Evolutionary conservation across 2,797 vertebrate genomes (phyloP), one percentile per base, ranked within the genome.

Genomic region (Calcarius lapponicus): DNA sequence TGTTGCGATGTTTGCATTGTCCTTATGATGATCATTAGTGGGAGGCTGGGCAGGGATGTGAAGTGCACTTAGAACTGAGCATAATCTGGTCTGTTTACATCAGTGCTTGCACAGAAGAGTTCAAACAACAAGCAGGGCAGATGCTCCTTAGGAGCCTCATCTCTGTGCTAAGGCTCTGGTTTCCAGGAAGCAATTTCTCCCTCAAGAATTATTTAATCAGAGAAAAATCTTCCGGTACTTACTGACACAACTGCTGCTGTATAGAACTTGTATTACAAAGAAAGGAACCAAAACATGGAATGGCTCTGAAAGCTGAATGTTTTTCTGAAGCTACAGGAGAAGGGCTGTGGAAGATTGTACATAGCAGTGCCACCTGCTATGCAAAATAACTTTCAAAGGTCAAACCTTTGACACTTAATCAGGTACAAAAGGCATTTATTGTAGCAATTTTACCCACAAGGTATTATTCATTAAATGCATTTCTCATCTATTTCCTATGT

Each of bases 161-260:
- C 65, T 85, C 89, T 48, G 2, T 34, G 73, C 89, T 78, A 78
- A 88, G 79, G 89, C 90, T 95, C 92, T 96, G 96, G 93, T 93
- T 96, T 95, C 94, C 95, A 97, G 92, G 91, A 96, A 96, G 96
- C 86, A 95, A 83, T 93, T 93, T 91, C 89, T 80, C 91, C 93
- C 93, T 94, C 85, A 93, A 95, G 96, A 95, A 93, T 96, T 95
- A 96, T 94, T 96, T 93, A 96, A 95, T 96, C 93, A 95, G 92
- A 75, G 92, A 74, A 93, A 93, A 95, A 91, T 93, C 92, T 97
- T 95, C 90, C 66, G 80, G 90, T 95, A 78, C 72, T 95, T 92
- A 74, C 51, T 93, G 81, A 69, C 65, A 86, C 85, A 85, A 94
- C 85, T 86, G 92, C 93, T 84, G 85, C 74, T 79, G 4, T 86